Evolutionary conservation across 2,888 invertebrate species (phyloP).

Genomic region (Acronicta alni): DNA sequence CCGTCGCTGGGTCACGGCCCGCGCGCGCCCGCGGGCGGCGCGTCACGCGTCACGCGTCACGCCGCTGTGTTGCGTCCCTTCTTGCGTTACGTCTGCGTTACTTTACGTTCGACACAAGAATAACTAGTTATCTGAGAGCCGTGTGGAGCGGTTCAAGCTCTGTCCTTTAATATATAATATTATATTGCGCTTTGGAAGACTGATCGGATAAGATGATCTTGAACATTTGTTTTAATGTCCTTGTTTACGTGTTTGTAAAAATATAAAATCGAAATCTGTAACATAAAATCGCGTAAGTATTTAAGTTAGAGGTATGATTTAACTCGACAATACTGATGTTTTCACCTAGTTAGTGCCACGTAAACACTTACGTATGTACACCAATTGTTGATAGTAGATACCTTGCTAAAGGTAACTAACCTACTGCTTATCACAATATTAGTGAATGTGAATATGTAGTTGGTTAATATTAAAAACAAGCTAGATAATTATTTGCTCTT

Average conservation of each 20-base stretch:
- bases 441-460: constrained; percentile 50
- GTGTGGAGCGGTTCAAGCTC: constrained; percentile 68
- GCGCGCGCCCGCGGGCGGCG: constrained; percentile 26
- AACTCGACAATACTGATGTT: constrained; percentile 57
- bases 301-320: constrained; percentile 57
- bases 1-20: constrained; percentile 65
- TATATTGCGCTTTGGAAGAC: constrained; percentile 73
- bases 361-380: constrained; percentile 45
- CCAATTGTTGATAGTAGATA: constrained; percentile 50
- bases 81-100: constrained; percentile 52
- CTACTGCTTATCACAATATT: constrained; percentile 44
- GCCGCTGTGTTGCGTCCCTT: constrained; percentile 52
- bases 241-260: constrained; percentile 56
- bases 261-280: constrained; percentile 51
- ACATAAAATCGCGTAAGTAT: constrained; percentile 49
- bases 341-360: constrained; percentile 53
- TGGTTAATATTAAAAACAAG: constrained; percentile 50
- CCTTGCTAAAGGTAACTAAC: constrained; percentile 36
- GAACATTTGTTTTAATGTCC: constrained; percentile 59
- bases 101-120: constrained; percentile 47
- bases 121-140: constrained; percentile 52
- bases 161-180: constrained; percentile 66
- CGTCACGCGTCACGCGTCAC: constrained; percentile 22
- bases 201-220: constrained; percentile 70
- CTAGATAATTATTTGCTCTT: constrained; percentile 53